phyloP scores from a whole-genome alignment of 2,113 vertebrate genomes.

The Pomatorhinus ruficollis region DNA sequence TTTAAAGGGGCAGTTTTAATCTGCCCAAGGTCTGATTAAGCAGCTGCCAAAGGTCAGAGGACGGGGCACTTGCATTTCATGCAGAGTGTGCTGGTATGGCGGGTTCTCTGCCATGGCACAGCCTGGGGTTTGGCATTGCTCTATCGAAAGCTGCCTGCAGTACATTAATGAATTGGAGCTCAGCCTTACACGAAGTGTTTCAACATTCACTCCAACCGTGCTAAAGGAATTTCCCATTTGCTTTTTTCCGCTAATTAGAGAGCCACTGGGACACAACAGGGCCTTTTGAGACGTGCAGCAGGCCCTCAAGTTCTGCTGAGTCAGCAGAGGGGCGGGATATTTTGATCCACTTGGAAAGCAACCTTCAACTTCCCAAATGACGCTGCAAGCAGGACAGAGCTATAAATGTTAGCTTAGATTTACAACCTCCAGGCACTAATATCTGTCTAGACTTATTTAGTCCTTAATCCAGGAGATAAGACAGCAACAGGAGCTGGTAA shows the following conservation, averaged over 20 bases:
- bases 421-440: background rate
- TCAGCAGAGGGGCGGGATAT: background rate
- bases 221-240: conserved; percentile 1
- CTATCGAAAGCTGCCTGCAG: background rate
- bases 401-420: background rate
- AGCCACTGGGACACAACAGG: background rate
- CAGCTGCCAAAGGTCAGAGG: background rate
- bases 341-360: background rate
- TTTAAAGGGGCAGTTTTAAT: background rate
- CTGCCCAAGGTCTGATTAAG: background rate
- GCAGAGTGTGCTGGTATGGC: background rate
- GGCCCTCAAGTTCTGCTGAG: background rate
- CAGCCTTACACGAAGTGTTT: conserved; percentile 1
- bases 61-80: background rate
- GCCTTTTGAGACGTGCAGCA: background rate
- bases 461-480: background rate
- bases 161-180: background rate
- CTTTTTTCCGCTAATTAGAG: conserved; percentile 15
- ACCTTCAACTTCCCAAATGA: background rate
- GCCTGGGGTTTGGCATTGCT: background rate
- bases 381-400: background rate
- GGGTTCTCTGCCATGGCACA: background rate
- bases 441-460: background rate
- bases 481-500: background rate
- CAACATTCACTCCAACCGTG: background rate